Conservation (phyloP, 2,797 vertebrate genomes). For the Aselliscus stoliczkanus region DNA sequence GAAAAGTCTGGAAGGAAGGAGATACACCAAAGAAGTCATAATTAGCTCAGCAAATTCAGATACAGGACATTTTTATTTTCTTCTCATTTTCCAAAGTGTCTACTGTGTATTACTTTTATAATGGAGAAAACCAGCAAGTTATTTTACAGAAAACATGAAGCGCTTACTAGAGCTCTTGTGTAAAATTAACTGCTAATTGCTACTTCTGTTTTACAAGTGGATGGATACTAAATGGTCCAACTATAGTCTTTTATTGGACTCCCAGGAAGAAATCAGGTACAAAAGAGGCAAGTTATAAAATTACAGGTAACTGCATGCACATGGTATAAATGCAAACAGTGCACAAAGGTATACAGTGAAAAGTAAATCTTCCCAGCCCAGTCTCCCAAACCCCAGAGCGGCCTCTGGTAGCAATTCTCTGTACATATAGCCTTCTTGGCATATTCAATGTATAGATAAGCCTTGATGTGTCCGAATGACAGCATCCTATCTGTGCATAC, state of each 20-base stretch:
- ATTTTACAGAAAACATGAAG: slow-evolving; percentile 18
- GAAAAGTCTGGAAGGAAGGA: not conserved
- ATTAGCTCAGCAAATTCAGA: not conserved
- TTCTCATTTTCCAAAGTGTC: not conserved
- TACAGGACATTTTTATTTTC: not conserved
- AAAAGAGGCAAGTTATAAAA: not conserved
- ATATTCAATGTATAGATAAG: not conserved
- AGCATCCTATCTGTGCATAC: not conserved
- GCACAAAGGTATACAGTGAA: not conserved
- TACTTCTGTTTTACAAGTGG: not conserved
- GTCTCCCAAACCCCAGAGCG: not conserved
- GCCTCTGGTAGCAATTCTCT: not conserved
- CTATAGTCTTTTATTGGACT: not conserved
- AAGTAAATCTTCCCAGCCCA: not conserved
- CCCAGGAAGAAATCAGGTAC: not conserved
- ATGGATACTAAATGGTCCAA: not conserved
- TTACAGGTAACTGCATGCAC: not conserved
- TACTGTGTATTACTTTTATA: not conserved
- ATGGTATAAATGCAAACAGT: not conserved
- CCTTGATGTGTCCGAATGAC: not conserved
- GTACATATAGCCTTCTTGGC: not conserved
- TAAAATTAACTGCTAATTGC: slow-evolving; percentile 1
- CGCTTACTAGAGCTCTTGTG: not conserved
- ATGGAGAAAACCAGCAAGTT: not conserved
- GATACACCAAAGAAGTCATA: not conserved